Evolutionary conservation across 2,888 invertebrate species (phyloP), one percentile per base, ranked within the genome.

Genomic region (Cremastobaeus sp.): DNA sequence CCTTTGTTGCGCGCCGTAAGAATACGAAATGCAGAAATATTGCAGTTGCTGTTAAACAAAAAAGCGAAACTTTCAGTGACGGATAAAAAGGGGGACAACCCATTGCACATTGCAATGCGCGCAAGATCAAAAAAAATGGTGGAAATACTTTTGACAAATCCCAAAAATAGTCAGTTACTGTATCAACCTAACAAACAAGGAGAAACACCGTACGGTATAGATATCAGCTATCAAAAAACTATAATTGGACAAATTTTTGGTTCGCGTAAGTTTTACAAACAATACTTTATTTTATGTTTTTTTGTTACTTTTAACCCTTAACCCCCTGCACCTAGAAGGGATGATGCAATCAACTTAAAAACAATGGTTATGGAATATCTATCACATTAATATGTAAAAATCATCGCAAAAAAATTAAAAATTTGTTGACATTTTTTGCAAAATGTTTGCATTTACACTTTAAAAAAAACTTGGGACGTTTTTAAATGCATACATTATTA

Each of bases 141-240:
- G 0, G 98, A 98, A 89, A 94, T 98, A 65, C 90, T 99, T 18
- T 90, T 99, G 55, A 91, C 97, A 20, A 98, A 99, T 89, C 99
- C 99, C 12, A 96, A 97, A 88, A 94, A 99, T 87, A 96, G 97
- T 85, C 97, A 98, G 85, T 89, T 98, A 77, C 89, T 98, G 32
- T 98, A 99, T 88, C 91, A 97, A 80, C 96, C 98, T 11, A 99
- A 99, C 88, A 93, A 95, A 82, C 91, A 94, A 11, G 97, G 98
- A 45, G 98, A 99, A 88, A 99, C 99, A 0, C 98, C 99, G 0
- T 99, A 99, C 88, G 97, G 96, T 84, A 97, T 99, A 81, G 99
- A 99, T 89, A 93, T 97, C 85, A 93, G 93, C 82, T 96, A 97
- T 89, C 96, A 96, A 83, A 97, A 97, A 88, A 96, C 97, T 0